Percentiles rank a stretch among this genome's conserved stretches.
Conservation (phyloP, 2,888 invertebrate genomes). For the Cephus pulcher region DNA sequence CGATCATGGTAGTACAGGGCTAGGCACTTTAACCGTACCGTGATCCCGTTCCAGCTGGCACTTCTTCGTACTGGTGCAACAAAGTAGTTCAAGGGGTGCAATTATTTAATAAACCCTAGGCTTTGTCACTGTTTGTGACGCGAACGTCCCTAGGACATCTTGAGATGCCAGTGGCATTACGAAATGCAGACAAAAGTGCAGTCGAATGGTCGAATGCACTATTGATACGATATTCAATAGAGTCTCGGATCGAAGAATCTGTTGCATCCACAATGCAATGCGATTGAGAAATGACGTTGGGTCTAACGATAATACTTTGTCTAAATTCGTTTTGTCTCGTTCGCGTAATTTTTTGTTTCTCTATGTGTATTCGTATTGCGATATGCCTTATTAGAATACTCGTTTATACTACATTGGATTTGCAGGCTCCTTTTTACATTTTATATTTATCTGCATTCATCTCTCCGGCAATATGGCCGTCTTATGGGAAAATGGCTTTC, state of each 20-base stretch:
- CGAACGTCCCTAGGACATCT: background rate
- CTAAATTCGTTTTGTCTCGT: background rate
- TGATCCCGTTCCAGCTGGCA: constrained; percentile 39
- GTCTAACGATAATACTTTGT: background rate
- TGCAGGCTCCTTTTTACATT: background rate
- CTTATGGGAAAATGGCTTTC: background rate
- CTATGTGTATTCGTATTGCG: background rate
- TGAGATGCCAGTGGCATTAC: background rate
- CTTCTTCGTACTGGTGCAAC: constrained; percentile 38
- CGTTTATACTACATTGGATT: background rate
- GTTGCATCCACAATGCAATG: background rate
- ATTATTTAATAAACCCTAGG: constrained; percentile 40
- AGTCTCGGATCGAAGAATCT: background rate
- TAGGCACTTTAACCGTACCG: constrained; percentile 30
- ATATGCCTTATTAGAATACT: background rate
- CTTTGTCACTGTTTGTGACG: background rate
- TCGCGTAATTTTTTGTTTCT: background rate
- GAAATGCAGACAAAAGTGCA: background rate
- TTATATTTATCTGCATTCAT: background rate
- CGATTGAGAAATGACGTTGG: background rate
- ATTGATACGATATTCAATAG: background rate
- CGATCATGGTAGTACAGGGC: constrained; percentile 13
- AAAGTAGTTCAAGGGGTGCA: constrained; percentile 49
- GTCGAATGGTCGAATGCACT: background rate
- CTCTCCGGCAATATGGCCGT: background rate